phyloP scores from a whole-genome alignment of 2,113 vertebrate genomes.

The Eira barbara region DNA sequence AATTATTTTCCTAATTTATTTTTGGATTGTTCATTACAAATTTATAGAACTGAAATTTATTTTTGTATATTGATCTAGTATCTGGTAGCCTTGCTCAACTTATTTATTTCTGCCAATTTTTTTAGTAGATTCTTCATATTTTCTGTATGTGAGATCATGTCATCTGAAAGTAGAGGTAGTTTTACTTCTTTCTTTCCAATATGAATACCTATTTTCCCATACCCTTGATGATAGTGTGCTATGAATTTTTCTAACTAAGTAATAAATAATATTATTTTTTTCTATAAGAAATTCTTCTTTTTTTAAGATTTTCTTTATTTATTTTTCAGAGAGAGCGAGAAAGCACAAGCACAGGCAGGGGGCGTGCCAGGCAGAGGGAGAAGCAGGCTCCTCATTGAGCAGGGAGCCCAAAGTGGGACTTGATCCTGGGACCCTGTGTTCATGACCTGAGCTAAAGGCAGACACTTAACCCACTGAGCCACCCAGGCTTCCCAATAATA shows the following conservation, averaged over 20 bases:
- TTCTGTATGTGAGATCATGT: neutral
- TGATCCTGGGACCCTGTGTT: too few relatives aligned
- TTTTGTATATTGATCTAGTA: neutral
- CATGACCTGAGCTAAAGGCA: too few relatives aligned
- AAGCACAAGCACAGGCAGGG: too few relatives aligned
- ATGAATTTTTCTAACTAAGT: neutral
- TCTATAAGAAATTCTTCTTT: too few relatives aligned
- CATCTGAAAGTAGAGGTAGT: neutral
- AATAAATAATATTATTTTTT: neutral
- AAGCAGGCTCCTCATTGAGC: too few relatives aligned
- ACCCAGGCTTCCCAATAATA: neutral
- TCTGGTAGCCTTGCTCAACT: neutral
- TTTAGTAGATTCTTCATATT: neutral
- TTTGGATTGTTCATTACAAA: neutral
- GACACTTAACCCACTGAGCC: too few relatives aligned
- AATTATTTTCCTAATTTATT: neutral
- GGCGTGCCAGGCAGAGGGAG: too few relatives aligned
- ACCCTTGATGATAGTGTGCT: neutral
- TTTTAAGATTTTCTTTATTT: too few relatives aligned
- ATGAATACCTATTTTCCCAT: neutral
- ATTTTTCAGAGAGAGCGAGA: too few relatives aligned
- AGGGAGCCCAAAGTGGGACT: too few relatives aligned
- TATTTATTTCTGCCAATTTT: neutral
- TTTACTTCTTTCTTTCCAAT: neutral
- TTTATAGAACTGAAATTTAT: neutral